A percentile compares a stretch with the other conserved stretches of the same genome.
These are phyloP conservation scores for Balanococcus diminutus DNA, from an alignment of 2,888 invertebrate species.

Conservation along the genomic window DNA sequence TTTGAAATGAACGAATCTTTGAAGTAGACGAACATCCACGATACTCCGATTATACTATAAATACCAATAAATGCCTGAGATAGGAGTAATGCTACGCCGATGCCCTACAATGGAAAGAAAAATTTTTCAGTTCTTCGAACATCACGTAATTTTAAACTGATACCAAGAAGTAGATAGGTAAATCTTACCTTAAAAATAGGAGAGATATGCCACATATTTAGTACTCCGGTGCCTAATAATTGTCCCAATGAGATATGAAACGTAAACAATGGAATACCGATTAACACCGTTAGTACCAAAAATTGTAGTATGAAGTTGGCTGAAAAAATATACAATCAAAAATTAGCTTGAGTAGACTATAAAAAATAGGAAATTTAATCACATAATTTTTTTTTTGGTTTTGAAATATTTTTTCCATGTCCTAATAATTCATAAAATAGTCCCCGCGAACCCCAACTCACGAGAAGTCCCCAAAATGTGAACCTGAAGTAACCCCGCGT, in stretches of 20 bases:
- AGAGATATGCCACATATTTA: slow-evolving; percentile 93
- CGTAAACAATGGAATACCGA: slow-evolving; percentile 84
- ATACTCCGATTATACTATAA: slow-evolving; percentile 86
- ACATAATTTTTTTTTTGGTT: too few species aligned
- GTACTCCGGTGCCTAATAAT: slow-evolving; percentile 80
- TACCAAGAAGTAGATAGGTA: background rate
- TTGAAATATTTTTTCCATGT: too few species aligned
- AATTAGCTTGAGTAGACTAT: too few species aligned
- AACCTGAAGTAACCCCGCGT: too few species aligned
- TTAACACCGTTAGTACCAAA: slow-evolving; percentile 77
- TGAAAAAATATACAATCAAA: slow-evolving; percentile 59
- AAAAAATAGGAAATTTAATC: too few species aligned
- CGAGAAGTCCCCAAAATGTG: too few species aligned
- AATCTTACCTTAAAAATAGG: slow-evolving; percentile 75
- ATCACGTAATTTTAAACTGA: too few species aligned
- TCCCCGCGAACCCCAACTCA: too few species aligned
- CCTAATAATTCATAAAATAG: too few species aligned
- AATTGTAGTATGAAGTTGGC: slow-evolving; percentile 89
- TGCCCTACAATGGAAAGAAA: slow-evolving; percentile 65
- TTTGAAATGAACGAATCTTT: slow-evolving; percentile 83
- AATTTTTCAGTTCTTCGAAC: background rate
- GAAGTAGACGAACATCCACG: slow-evolving; percentile 90
- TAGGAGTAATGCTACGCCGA: slow-evolving; percentile 80
- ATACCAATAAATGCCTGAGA: slow-evolving; percentile 82
- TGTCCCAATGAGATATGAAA: slow-evolving; percentile 85